These are phyloP conservation scores for Pocillopora meandrina DNA, from an alignment of 92 coral and sea anemone genomes.

Conservation along the genomic window DNA sequence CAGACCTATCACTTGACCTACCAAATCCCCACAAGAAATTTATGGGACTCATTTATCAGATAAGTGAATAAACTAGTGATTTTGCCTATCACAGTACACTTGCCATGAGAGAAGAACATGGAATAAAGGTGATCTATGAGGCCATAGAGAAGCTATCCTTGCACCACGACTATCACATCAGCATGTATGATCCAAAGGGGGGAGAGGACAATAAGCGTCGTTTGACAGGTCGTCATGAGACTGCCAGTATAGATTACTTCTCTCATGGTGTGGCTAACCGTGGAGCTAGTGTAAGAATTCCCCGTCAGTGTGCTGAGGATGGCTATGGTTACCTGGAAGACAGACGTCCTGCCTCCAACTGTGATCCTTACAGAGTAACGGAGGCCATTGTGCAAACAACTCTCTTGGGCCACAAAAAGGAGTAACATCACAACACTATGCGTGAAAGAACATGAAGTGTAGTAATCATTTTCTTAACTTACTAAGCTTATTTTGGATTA, in stretches of 20 bases:
- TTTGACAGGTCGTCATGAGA: slow-evolving; percentile 89
- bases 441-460: too few species aligned
- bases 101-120: slow-evolving; percentile 92
- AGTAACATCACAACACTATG: too few species aligned
- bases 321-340: slow-evolving; percentile 96
- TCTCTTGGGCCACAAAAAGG: slow-evolving; percentile 13
- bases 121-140: slow-evolving; percentile 82
- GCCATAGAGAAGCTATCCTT: slow-evolving; percentile 84
- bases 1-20: too few species aligned
- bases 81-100: slow-evolving; percentile 57
- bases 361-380: slow-evolving; percentile 95
- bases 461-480: neutral
- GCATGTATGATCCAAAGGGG: slow-evolving; percentile 92
- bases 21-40: too few species aligned
- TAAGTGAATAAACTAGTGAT: too few species aligned
- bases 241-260: slow-evolving; percentile 81
- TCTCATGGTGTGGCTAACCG: slow-evolving; percentile 96
- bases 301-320: slow-evolving; percentile 97
- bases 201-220: slow-evolving; percentile 94
- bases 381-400: slow-evolving; percentile 93
- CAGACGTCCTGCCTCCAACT: slow-evolving; percentile 96
- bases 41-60: neutral
- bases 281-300: slow-evolving; percentile 94
- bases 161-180: slow-evolving; percentile 89
- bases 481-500: neutral